These are phyloP conservation scores for Takifugu bimaculatus DNA, from an alignment of 2,113 vertebrate genomes.

Conservation along the genomic window DNA sequence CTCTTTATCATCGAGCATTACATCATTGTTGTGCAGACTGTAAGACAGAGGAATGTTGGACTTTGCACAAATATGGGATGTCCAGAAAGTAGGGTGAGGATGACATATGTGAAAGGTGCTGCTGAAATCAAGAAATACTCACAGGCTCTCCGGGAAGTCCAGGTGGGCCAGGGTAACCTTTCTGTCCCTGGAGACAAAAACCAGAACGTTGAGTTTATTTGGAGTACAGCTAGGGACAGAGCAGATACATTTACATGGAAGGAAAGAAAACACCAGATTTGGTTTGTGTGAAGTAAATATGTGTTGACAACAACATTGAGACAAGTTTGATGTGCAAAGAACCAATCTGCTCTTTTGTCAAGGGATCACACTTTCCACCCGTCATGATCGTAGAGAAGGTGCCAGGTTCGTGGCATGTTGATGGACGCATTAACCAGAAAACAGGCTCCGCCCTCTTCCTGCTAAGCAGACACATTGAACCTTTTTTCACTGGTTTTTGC, in stretches of 20 bases:
- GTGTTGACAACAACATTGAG: slow-evolving; percentile 28
- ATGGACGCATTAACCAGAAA: slow-evolving; percentile 63
- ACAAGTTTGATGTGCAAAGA: slow-evolving; percentile 43
- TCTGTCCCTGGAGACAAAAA: slow-evolving; percentile 80
- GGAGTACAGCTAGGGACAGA: slow-evolving; percentile 1
- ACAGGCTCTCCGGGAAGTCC: slow-evolving; percentile 95
- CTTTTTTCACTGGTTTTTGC: slow-evolving; percentile 53
- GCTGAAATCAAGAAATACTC: slow-evolving; percentile 59
- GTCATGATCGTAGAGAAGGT: slow-evolving; percentile 26
- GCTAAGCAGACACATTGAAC: slow-evolving; percentile 28
- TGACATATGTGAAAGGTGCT: neutral
- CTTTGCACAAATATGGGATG: slow-evolving; percentile 1
- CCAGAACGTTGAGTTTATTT: slow-evolving; percentile 20
- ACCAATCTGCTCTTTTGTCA: slow-evolving; percentile 51
- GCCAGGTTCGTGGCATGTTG: slow-evolving; percentile 57
- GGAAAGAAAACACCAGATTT: slow-evolving; percentile 15
- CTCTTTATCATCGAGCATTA: neutral
- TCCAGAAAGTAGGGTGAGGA: neutral
- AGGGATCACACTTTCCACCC: slow-evolving; percentile 61
- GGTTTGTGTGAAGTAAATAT: slow-evolving; percentile 27
- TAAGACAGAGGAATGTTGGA: neutral
- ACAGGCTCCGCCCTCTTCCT: slow-evolving; percentile 26
- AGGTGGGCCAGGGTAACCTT: slow-evolving; percentile 87
- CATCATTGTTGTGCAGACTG: neutral
- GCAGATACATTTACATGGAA: slow-evolving; percentile 8